A percentile compares a stretch with the other conserved stretches of the same genome.
Evolutionary conservation across 2,888 invertebrate species (phyloP).

Genomic region (Chloroclystis v-ata): DNA sequence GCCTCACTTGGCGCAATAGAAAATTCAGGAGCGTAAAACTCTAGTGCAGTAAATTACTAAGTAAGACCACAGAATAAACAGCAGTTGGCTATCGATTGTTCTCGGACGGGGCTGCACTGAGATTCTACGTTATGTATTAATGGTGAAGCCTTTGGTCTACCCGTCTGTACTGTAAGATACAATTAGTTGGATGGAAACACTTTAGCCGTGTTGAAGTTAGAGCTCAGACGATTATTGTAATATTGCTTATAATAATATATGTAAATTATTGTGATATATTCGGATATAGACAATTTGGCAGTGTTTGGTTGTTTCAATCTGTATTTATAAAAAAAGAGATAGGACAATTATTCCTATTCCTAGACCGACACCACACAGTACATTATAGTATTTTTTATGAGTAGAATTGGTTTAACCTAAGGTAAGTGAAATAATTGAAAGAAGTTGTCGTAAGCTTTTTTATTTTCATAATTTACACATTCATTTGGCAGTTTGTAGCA

Average conservation of each 20-base stretch:
- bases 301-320: too few species aligned
- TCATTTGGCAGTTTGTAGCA: conserved; percentile 66
- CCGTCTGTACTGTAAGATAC: conserved; percentile 4
- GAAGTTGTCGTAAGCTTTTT: conserved; percentile 46
- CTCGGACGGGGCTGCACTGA: conserved; percentile 42
- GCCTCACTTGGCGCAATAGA: conserved; percentile 35
- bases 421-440: background rate
- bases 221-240: too few species aligned
- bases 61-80: conserved; percentile 26
- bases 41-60: conserved; percentile 54
- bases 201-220: background rate
- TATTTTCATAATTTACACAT: conserved; percentile 59
- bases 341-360: too few species aligned
- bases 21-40: conserved; percentile 42
- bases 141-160: conserved; percentile 30
- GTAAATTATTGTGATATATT: too few species aligned
- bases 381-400: too few species aligned
- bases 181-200: too few species aligned
- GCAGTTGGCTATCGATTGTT: conserved; percentile 49
- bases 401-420: background rate
- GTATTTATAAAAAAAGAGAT: too few species aligned
- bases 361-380: too few species aligned
- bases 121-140: conserved; percentile 54
- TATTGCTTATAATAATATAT: too few species aligned
- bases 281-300: too few species aligned